Base-by-base conservation (phyloP, 2,113 vertebrate species). In the Falco punctatus region DNA sequence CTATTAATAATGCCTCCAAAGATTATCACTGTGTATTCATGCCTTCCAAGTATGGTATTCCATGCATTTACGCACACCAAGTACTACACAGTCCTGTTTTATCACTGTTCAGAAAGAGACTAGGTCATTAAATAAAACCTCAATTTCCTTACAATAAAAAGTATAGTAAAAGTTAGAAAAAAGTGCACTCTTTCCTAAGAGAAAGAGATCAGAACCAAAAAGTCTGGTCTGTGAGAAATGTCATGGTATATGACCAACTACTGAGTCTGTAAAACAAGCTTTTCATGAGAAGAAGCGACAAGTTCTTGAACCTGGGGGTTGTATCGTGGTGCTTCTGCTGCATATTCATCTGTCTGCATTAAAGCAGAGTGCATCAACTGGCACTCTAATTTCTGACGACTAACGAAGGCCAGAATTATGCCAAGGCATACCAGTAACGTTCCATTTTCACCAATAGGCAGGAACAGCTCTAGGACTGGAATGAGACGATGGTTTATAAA, bases 21-120 rank as follows among this genome's bases (percentile, higher is more conserved):
- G 13, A 79, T 35, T 35, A 92, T 51, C 10, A 75, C 0, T 0
- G 3, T 19, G 18, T 72, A 67, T 28, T 58, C 66, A 57, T 35
- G 32, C 48, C 59, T 86, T 80, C 15, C 38, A 89, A 70, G 30
- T 38, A 46, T 1, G 2, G 30, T 46, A 64, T 72, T 67, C 26
- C n/a, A 62, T 2, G 0, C 26, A 80, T 0, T 0, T 24, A 80
- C 1, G 1, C 40, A 79, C 48, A 70, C 11, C 6, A 49, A 87
- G 10, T 46, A 51, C 42, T 69, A 48, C 0, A 4, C 17, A 40
- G 35, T n/a, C 14, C 26, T 48, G 3, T 49, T 86, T 48, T 49
- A 14, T 46, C 65, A 66, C 21, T 81, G 38, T 66, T 62, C 20
- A 61, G 30, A 86, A 88, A 59, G 28, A 57, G 48, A 74, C 6